Evolutionary conservation across 2,888 invertebrate species (phyloP).

Genomic region (Nysson spinosus): DNA sequence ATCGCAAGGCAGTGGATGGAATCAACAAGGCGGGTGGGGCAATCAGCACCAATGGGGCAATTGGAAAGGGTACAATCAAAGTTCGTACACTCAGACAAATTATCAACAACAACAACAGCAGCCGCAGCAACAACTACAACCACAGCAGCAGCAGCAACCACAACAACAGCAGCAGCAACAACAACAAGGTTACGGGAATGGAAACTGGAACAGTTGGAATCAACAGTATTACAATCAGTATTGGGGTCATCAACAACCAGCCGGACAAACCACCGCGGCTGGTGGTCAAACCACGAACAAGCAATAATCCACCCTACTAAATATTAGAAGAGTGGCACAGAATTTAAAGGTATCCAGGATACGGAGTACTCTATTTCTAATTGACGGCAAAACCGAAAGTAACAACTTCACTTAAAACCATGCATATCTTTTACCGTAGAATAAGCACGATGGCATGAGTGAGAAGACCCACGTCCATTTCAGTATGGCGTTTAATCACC

Average conservation of each 20-base stretch:
- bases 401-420: no score
- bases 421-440: no score
- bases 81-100: conserved; percentile 56
- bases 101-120: no score
- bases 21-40: conserved; percentile 62
- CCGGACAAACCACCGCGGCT: conserved; percentile 66
- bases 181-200: conserved; percentile 69
- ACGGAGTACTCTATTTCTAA: conserved; percentile 14
- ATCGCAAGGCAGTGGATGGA: conserved; percentile 55
- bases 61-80: conserved; percentile 72
- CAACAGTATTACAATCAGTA: conserved; percentile 76
- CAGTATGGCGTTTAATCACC: conserved; percentile 57
- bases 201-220: conserved; percentile 74
- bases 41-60: conserved; percentile 63
- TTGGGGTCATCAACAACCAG: conserved; percentile 72
- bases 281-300: conserved; percentile 73
- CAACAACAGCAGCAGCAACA: no score
- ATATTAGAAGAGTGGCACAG: conserved; percentile 66
- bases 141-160: no score
- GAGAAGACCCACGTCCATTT: no score
- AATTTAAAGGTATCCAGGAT: conserved; percentile 67
- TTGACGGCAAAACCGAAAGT: no score
- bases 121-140: no score
- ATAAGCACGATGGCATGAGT: no score
- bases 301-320: conserved; percentile 69